A percentile compares a stretch with the other conserved stretches of the same genome.
These are phyloP conservation scores for Oceanodroma leucorhoa DNA, from an alignment of 2,797 vertebrate species.

Conservation along the genomic window DNA sequence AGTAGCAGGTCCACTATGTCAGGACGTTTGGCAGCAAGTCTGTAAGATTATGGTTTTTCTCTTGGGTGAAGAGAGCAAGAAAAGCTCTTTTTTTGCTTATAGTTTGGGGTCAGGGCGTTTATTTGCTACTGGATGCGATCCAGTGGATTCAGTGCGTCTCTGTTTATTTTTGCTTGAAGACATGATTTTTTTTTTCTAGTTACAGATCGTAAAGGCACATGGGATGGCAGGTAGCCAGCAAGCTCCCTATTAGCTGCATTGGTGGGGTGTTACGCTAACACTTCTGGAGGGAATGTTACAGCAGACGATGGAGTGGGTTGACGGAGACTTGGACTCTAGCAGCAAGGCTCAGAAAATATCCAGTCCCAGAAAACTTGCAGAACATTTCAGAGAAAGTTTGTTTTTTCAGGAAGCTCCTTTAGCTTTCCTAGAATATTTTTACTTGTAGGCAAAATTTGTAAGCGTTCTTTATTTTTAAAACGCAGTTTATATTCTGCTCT, in stretches of 20 bases:
- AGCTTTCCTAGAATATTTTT: conserved; percentile 30
- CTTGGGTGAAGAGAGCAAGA: background rate
- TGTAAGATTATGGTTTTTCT: background rate
- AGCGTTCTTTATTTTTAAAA: conserved; percentile 54
- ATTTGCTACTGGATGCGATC: conserved; percentile 46
- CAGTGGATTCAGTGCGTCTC: conserved; percentile 6
- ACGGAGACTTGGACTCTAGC: background rate
- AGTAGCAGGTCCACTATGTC: background rate
- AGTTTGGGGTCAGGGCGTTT: conserved; percentile 19
- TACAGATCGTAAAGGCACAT: background rate
- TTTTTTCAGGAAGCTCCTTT: conserved; percentile 29
- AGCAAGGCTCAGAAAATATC: conserved; percentile 9
- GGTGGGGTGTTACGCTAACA: background rate
- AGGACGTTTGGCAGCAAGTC: background rate
- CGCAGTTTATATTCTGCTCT: conserved; percentile 4
- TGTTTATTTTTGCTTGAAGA: conserved; percentile 13
- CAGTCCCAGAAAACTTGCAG: conserved; percentile 22
- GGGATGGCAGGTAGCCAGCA: background rate
- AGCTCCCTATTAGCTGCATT: background rate
- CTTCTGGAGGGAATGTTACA: background rate
- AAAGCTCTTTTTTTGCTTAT: background rate
- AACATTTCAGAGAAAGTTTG: conserved; percentile 16
- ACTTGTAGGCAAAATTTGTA: conserved; percentile 50
- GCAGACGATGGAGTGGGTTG: background rate
- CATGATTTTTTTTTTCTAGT: background rate